Base-by-base conservation (phyloP, 1,140 invertebrate species). In the Sycophaga agraensis region DNA sequence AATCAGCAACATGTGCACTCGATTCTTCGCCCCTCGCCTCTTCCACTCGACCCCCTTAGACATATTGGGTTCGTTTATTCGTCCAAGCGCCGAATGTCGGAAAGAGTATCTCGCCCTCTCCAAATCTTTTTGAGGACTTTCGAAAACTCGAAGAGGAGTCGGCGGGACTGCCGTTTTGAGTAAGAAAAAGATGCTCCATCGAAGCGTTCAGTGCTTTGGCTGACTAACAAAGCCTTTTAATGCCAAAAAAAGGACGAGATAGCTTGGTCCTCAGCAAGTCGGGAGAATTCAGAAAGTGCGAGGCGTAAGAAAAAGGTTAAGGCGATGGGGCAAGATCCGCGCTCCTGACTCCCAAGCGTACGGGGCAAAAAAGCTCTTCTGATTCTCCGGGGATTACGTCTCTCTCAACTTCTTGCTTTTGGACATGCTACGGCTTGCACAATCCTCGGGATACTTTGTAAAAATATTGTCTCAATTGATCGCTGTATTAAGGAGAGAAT, bases 381-480 rank as follows among this genome's bases (percentile, higher is more conserved):
- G 37, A 59, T 40, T 59, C 46, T 31, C 24, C 14, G 8, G 31
- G 34, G 55, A 58, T 49, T 58, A 24, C 56, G n/a, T 42, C 12
- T 14, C 26, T 14, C 22, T 9, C 12, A n/a, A 58, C 14, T 50
- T 59, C 40, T 58, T 49, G 55, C 22, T 34, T 6, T 34, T 6
- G 4, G 35, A 49, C 34, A n/a, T n/a, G 16, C 16, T n/a, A n/a
- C n/a, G n/a, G 34, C 46, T 34, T 12, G 31, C 12, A 21, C 19
- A 22, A 51, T 51, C 34, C 12, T 35, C 12, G 14, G 2, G 34
- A 51, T 14, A 37, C 31, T 39, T 35, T 2, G 11, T 21, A 56
- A 22, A 56, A 45, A 55, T 43, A 43, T 55, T 16, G 12, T 31
- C 17, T 55, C 24, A 19, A 43, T 55, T 43, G 24, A 45, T 54